Base-by-base conservation (phyloP, 2,797 vertebrate genomes). In the Pangasius djambal region DNA sequence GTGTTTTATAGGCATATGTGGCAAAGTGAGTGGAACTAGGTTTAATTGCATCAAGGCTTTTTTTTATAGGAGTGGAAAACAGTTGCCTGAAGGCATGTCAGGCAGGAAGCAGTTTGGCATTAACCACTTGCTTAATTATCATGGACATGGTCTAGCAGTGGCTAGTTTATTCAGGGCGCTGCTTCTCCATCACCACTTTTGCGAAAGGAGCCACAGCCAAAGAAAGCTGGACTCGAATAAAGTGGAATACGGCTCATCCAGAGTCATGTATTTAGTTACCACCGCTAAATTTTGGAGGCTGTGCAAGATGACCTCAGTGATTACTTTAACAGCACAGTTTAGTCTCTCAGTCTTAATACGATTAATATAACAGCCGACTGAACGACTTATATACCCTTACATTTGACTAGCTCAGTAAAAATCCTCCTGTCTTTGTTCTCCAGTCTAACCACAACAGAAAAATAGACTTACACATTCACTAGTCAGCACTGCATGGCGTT, bases 31-130 rank as follows among this genome's bases (percentile, higher is more conserved):
- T 86, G 83, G 70, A 79, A 69, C 72, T 86, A 31, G 72, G 63
- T 88, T 89, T 90, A 89, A 89, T 89, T 90, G 93, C 92, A 90
- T 59, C 86, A 92, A 91, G 91, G 92, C 93, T 95, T 95, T 95
- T 95, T 55, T 70, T 52, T 37, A 79, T 91, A 90, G 93, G 93
- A 94, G 95, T 95, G 92, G 91, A 94, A 95, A 94, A 93, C 94
- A 95, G 92, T 93, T 95, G 94, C 88, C 92, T 88, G 86, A 92
- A 92, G 91, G 81, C 84, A 90, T 90, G 92, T 93, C 88, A 87
- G 94, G 92, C 91, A 91, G 89, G 91, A 93, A 93, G 90, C 90
- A 86, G 65, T 85, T 85, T 88, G 77, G 83, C 48, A 85, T 93
- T 90, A 91, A 92, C 92, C 91, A 86, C 92, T 91, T 86, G 87